Conservation (phyloP, 2,888 invertebrate genomes). For the Drosophila heteroneura region DNA sequence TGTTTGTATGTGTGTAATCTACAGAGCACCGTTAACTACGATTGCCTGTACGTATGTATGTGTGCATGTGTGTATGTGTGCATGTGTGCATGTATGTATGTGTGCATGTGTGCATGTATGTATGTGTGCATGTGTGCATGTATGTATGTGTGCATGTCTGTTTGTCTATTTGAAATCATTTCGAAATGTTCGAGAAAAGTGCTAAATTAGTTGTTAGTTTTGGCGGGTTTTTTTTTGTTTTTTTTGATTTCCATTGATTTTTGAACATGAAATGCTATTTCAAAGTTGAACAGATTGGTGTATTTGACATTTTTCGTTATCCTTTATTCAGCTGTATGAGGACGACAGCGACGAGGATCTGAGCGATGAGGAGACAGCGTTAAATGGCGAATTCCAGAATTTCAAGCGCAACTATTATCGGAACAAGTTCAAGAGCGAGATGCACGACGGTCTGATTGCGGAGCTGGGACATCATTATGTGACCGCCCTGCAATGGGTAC, state of each 20-base stretch:
- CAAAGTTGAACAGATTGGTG: neutral
- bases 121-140: neutral
- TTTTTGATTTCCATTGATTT: neutral
- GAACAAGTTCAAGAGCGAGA: slow-evolving; percentile 90
- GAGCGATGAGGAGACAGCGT: slow-evolving; percentile 86
- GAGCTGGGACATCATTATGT: slow-evolving; percentile 88
- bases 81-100: no score
- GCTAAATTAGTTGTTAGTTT: neutral
- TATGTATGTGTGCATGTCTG: no score
- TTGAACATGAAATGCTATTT: no score
- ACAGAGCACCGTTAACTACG: neutral
- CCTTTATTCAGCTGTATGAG: slow-evolving; percentile 53
- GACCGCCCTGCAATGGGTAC: slow-evolving; percentile 97
- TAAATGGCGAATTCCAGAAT: slow-evolving; percentile 91
- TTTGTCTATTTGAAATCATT: neutral
- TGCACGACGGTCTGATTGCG: slow-evolving; percentile 34
- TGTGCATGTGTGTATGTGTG: no score
- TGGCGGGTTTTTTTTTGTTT: neutral
- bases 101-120: no score
- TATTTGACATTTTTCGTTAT: neutral
- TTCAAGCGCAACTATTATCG: slow-evolving; percentile 97
- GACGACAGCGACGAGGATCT: slow-evolving; percentile 82
- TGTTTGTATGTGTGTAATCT: neutral
- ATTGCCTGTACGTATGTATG: neutral
- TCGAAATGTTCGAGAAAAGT: neutral